Percentiles rank a stretch among this genome's conserved stretches.
Evolutionary conservation across 2,113 vertebrate species (phyloP).

Genomic region (Callocephalon fimbriatum): DNA sequence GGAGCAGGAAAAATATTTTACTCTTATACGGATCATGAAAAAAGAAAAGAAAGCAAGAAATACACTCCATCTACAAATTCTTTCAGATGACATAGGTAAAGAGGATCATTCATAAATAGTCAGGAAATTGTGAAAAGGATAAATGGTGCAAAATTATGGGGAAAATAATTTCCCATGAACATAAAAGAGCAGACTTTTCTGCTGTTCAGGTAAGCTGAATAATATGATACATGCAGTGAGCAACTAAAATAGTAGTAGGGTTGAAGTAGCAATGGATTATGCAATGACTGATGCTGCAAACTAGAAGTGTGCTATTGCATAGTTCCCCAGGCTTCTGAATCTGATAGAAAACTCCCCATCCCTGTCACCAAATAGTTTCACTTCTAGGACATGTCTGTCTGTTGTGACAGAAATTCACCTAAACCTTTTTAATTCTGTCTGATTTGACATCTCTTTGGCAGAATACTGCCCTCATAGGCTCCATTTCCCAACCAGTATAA

Average conservation of each 20-base stretch:
- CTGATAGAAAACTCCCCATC: neutral
- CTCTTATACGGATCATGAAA: neutral
- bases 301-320: accelerated
- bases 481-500: neutral
- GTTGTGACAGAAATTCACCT: neutral
- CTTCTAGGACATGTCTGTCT: neutral
- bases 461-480: neutral
- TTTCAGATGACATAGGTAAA: neutral
- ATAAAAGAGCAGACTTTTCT: neutral
- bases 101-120: neutral
- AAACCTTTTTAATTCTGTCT: neutral
- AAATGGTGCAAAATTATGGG: neutral
- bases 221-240: neutral
- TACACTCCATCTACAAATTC: neutral
- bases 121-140: neutral
- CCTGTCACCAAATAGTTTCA: neutral
- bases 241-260: neutral
- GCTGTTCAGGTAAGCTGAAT: neutral
- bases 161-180: neutral
- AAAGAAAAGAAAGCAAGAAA: neutral
- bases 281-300: accelerated
- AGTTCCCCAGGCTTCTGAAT: neutral
- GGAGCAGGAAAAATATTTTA: neutral
- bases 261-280: neutral
- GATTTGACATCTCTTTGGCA: neutral